Base-by-base conservation (phyloP, 2,113 vertebrate species). In the Muscicapa adusta region DNA sequence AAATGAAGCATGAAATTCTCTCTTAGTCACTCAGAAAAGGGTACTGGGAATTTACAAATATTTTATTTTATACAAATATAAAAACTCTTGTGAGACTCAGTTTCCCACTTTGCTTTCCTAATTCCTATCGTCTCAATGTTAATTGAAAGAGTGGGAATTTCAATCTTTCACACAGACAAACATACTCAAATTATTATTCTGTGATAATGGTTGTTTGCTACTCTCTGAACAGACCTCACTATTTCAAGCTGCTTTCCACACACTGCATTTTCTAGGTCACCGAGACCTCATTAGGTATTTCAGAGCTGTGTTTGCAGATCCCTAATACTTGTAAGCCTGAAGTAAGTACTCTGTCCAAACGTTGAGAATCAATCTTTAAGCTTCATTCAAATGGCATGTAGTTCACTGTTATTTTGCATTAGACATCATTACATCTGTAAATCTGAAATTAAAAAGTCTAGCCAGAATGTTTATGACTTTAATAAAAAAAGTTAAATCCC, bases 261-360 rank as follows among this genome's bases (percentile, higher is more conserved):
- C 57, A 45, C 60, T 61, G 71, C 42, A 23, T 94, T 96, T 97
- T 97, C 93, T 97, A 96, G 97, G 94, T 95, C 96, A 88, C 92
- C 42, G 61, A 81, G 92, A 93, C 77, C 88, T 97, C 91, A 96
- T 95, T 95, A 96, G 71, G 19, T 88, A 96, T 95, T 96, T 97
- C 95, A 92, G 81, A 94, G 67, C 81, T 76, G 57, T 95, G 93
- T 93, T 92, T 94, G 89, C 7, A 3, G 71, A 83, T 89, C 93
- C 89, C 65, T 94, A 96, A 91, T 94, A 57, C 86, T 91, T 88
- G 77, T 95, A 96, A 97, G 77, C 95, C 77, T 88, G 71, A 90
- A 95, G 66, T 90, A 94, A 87, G n/a, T 92, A 92, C 92, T 95
- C 85, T 80, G 15, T 77, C 66, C 62, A 91, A 96, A 96, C 53